Evolutionary conservation across 2,113 vertebrate genomes (phyloP).

Genomic region (Tetrax tetrax): DNA sequence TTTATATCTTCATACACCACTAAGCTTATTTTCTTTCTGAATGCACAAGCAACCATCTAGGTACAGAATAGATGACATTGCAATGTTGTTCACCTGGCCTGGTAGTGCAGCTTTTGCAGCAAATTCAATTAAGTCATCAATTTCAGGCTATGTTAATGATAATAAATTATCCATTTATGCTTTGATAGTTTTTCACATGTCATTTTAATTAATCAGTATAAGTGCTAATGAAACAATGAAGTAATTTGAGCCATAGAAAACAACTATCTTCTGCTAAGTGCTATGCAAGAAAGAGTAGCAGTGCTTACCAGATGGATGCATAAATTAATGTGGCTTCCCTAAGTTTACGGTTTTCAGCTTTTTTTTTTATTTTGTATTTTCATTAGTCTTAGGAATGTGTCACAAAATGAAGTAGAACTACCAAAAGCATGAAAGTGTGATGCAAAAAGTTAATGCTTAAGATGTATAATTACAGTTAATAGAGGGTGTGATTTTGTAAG

Average conservation of each 20-base stretch:
- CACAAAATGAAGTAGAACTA: background rate
- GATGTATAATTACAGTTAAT: background rate
- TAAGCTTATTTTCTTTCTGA: background rate
- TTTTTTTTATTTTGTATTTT: background rate
- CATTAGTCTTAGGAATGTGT: background rate
- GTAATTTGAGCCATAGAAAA: background rate
- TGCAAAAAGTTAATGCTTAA: background rate
- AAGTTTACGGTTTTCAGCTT: background rate
- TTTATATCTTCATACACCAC: background rate
- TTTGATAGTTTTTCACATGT: background rate
- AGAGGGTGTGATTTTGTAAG: background rate
- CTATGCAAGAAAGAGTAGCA: background rate
- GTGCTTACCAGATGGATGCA: background rate
- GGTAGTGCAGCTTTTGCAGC: background rate
- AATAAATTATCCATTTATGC: background rate
- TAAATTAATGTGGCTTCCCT: background rate
- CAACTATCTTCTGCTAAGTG: background rate
- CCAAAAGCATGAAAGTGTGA: background rate
- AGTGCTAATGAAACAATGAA: background rate
- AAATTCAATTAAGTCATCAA: background rate
- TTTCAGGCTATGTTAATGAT: background rate
- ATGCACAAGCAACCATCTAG: background rate
- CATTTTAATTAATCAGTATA: background rate
- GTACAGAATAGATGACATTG: background rate
- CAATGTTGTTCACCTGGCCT: background rate